Percentiles rank a stretch among this genome's conserved stretches.
phyloP scores from a whole-genome alignment of 2,113 vertebrate species.

The Nestor notabilis region DNA sequence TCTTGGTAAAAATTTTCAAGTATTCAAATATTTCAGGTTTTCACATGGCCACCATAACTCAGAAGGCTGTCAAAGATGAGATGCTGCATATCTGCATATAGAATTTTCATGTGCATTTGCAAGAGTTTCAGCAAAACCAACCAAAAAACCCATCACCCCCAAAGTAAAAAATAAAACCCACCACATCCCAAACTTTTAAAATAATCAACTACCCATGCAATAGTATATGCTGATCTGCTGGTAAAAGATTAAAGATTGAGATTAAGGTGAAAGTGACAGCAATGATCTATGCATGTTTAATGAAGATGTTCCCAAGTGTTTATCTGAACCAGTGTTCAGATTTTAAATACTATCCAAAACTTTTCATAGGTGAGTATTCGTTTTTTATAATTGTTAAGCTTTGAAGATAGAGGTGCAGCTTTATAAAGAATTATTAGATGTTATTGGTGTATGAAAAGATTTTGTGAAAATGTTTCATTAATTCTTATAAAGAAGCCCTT shows the following conservation, averaged over 20 bases:
- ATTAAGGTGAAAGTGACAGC: background rate
- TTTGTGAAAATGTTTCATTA: conserved; percentile 69
- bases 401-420: background rate
- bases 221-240: background rate
- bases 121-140: background rate
- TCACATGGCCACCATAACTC: background rate
- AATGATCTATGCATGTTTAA: background rate
- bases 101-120: background rate
- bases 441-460: conserved; percentile 1
- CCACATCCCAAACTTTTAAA: background rate
- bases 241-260: background rate
- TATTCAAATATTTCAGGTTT: background rate
- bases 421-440: background rate
- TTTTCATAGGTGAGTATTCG: background rate
- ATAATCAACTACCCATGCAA: background rate
- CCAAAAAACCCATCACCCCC: background rate
- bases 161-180: background rate
- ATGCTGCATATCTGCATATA: background rate
- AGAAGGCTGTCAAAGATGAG: background rate
- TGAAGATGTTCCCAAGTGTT: background rate
- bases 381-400: background rate
- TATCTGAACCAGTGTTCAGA: background rate
- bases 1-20: background rate
- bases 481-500: conserved; percentile 54
- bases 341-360: background rate